These are phyloP conservation scores for Drosophila lacicola DNA, from an alignment of 2,888 invertebrate species.

Conservation along the genomic window DNA sequence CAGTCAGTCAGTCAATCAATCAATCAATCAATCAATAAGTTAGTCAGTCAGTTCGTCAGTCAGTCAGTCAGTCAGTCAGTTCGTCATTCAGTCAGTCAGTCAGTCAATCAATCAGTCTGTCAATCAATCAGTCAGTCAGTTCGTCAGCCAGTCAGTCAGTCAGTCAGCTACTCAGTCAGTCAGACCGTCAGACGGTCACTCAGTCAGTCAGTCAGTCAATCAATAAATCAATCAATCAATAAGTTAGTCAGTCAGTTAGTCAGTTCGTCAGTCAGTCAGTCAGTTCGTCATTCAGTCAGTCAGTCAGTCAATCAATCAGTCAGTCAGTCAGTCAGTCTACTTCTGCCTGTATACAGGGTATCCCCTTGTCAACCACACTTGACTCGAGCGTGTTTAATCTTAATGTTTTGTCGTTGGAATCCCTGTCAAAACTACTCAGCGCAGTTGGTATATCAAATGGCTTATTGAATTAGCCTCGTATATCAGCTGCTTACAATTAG, in stretches of 20 bases:
- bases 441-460: slow-evolving; percentile 13
- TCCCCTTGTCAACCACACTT: neutral
- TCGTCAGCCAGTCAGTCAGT: neutral
- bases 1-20: neutral
- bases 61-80: neutral
- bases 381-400: neutral
- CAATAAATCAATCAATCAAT: neutral
- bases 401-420: slow-evolving; percentile 1
- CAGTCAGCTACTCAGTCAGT: neutral
- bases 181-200: neutral
- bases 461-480: slow-evolving; percentile 45
- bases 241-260: too few relatives aligned
- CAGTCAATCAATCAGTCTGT: neutral
- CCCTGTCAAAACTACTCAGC: slow-evolving; percentile 24
- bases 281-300: neutral
- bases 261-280: too few relatives aligned
- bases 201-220: neutral
- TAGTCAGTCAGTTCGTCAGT: too few relatives aligned
- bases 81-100: neutral
- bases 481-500: slow-evolving; percentile 28
- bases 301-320: neutral
- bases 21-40: neutral
- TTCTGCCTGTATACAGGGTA: neutral
- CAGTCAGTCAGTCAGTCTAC: neutral
- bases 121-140: neutral